Base-by-base conservation (phyloP, 2,797 vertebrate genomes). In the Remorina albescens region DNA sequence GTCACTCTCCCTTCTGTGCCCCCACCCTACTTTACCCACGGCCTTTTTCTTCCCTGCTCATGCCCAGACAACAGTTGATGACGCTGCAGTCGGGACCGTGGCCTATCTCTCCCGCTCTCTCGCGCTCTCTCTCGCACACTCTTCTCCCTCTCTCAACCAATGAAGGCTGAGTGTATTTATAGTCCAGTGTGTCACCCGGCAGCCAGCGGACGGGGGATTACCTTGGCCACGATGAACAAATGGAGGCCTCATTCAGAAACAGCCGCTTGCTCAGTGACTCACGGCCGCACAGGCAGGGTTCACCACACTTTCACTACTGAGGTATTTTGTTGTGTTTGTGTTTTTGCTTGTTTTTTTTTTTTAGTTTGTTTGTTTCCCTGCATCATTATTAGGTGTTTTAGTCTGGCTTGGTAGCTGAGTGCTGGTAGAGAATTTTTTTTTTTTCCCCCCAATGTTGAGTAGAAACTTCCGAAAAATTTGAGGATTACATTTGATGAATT, bases 121-220 rank as follows among this genome's bases (percentile, higher is more conserved):
- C 73, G 18, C 16, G 8, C 41, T 44, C 54, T 3, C 55, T 12
- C 69, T 51, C 67, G 13, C 71, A 26, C 65, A 8, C 58, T 56
- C 25, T 58, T 15, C 68, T 13, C 78, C 44, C 63, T 30, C 49
- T 56, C 69, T 46, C 65, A 64, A 67, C 51, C 74, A 90, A 89
- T 85, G 88, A 87, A 86, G 86, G 79, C 85, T 73, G 86, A 71
- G 92, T 83, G 90, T 94, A 94, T 94, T 93, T 94, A 92, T 94
- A 94, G 93, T 90, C 76, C 68, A 25, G 87, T 58, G 88, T 92
- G 92, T 90, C 87, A 86, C 86, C 86, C 87, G 9, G 88, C 87
- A 87, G 90, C 89, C 87, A 84, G 85, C 62, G 83, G 85, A 85
- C 77, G 80, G 88, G 92, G 93, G 92, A 94, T 95, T 94, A 94